These are phyloP conservation scores for Furnarius figulus DNA, from an alignment of 2,113 vertebrate species.

Conservation along the genomic window DNA sequence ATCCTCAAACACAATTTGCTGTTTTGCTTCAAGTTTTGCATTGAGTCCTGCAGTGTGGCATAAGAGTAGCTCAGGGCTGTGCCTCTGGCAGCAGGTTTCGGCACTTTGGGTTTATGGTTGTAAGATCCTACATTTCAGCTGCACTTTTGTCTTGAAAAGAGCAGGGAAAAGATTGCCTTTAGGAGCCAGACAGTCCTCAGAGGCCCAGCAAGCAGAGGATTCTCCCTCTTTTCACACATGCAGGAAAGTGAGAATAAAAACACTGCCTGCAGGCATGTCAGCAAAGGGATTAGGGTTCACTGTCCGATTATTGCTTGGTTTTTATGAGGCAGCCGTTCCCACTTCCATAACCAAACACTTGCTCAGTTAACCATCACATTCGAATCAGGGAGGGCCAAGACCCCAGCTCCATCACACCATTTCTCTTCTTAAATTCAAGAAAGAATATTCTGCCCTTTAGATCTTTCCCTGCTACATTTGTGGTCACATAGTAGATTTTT, in stretches of 20 bases:
- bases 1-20: not conserved
- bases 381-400: not conserved
- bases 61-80: not conserved
- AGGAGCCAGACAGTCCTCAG: not conserved
- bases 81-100: not conserved
- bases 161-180: not conserved
- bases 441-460: not conserved
- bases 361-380: not conserved
- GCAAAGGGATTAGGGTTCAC: slow-evolving; percentile 16
- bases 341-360: not conserved
- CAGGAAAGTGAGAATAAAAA: slow-evolving; percentile 26
- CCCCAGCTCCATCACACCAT: not conserved
- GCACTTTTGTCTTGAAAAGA: not conserved
- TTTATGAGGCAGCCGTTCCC: not conserved
- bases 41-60: not conserved
- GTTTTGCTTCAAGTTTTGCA: not conserved
- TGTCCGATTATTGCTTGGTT: not conserved
- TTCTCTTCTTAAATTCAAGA: not conserved
- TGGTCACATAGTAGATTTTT: not conserved
- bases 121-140: not conserved
- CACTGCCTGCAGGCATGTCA: slow-evolving; percentile 31
- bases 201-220: not conserved
- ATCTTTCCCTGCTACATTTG: not conserved
- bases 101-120: not conserved
- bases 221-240: not conserved